Conservation (phyloP, 2,797 vertebrate genomes). For the Chrysolophus pictus region DNA sequence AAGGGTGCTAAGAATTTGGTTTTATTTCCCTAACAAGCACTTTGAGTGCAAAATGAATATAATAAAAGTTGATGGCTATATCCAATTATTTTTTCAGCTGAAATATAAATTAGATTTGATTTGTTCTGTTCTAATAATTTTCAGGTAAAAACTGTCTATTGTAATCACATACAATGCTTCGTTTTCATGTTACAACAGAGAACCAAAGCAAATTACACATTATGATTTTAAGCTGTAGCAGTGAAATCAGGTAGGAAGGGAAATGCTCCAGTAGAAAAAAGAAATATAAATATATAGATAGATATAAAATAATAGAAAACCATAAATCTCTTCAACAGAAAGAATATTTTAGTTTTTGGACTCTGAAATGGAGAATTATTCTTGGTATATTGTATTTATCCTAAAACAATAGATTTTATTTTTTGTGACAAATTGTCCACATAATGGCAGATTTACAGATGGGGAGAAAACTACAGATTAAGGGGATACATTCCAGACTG, state of each 20-base stretch:
- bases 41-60: constrained; percentile 15
- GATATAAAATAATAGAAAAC: not conserved
- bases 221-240: not conserved
- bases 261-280: not conserved
- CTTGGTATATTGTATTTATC: not conserved
- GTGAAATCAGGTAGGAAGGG: not conserved
- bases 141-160: constrained; percentile 8
- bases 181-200: not conserved
- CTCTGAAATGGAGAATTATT: not conserved
- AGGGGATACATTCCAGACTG: not conserved
- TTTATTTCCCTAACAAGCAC: not conserved
- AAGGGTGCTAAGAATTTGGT: not conserved
- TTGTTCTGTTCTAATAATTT: constrained; percentile 12
- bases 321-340: not conserved
- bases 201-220: constrained; percentile 7
- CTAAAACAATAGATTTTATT: not conserved
- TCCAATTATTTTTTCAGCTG: not conserved
- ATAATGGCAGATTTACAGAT: not conserved
- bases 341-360: not conserved
- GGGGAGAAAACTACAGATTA: not conserved
- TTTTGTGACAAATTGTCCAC: not conserved
- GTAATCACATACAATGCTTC: not conserved
- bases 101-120: not conserved
- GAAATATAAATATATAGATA: not conserved
- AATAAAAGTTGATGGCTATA: not conserved